Evolutionary conservation across 2,888 invertebrate genomes (phyloP), one percentile per base, ranked within the genome.

Genomic region (Seira musarum): DNA sequence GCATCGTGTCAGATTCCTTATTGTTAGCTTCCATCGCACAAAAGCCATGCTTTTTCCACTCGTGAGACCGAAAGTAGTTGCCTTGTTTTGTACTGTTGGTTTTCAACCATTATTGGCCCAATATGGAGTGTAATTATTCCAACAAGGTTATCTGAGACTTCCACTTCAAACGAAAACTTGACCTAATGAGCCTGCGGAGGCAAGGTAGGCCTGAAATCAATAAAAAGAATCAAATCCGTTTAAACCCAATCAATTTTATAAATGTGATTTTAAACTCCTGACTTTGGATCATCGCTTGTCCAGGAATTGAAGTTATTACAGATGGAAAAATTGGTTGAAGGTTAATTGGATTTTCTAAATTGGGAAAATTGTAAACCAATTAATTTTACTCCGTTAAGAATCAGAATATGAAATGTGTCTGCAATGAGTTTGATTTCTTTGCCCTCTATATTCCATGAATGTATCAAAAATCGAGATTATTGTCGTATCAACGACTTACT

Each of bases 41-140:
- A 1, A 83, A 84, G 1, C 86, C 86, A 70, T 86, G 86, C 60
- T 86, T 86, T n/a, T 67, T 46, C 85, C 85, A 86, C 71, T 86
- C 86, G 64, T 86, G 86, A 40, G 80, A 77, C 86, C 86, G 85
- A 57, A 86, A 86, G n/a, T 80, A 61, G 22, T 73, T 70, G 0
- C 80, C 81, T 25, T 83, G 70, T 57, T 84, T 86, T 8, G 77
- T 80, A 6, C 53, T 83, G 40, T 82, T 80, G 15, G 85, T 86
- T 70, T 86, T 85, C 60, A 85, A 86, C 86, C 86, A 86, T 67
- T 79, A 83, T 22, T 76, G 22, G 60, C 85, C 82, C 21, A 86
- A 49, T 13, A 82, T 68, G 10, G 77, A 21, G n/a, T 79, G 65
- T 61, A 86, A 84, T 6, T 84, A 78, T 1, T 61, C 65, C 6